Evolutionary conservation across 2,888 invertebrate species (phyloP).

Genomic region (Cloeon dipterum): DNA sequence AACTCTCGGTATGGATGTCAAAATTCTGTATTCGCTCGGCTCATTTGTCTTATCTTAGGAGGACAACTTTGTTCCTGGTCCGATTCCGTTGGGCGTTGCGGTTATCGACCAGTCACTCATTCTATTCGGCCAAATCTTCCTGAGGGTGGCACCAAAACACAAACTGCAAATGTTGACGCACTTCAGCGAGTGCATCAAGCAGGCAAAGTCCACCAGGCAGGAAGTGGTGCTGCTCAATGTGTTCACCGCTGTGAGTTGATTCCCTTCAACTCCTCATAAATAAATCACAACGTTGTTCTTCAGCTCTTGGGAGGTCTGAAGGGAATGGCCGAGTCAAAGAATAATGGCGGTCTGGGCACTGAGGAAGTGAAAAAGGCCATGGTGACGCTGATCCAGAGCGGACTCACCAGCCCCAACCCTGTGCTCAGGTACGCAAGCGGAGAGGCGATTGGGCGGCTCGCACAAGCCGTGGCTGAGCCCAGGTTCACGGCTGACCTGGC

Average conservation of each 20-base stretch:
- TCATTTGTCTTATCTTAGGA: slow-evolving; percentile 11
- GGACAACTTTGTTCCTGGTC: slow-evolving; percentile 42
- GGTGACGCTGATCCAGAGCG: slow-evolving; percentile 49
- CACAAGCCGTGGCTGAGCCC: slow-evolving; percentile 69
- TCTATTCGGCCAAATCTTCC: slow-evolving; percentile 85
- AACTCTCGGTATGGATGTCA: slow-evolving; percentile 22
- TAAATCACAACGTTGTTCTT: too few species aligned
- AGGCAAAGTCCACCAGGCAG: slow-evolving; percentile 77
- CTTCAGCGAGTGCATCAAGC: slow-evolving; percentile 82
- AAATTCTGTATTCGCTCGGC: background rate
- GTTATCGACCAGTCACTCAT: slow-evolving; percentile 88
- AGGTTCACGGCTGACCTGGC: slow-evolving; percentile 74
- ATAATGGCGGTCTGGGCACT: slow-evolving; percentile 44
- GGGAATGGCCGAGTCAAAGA: slow-evolving; percentile 68
- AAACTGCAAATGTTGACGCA: slow-evolving; percentile 94
- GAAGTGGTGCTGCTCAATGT: slow-evolving; percentile 94
- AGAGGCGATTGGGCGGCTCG: slow-evolving; percentile 82
- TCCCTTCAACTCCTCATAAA: slow-evolving; percentile 24
- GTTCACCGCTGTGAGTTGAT: slow-evolving; percentile 64
- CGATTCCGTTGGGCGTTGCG: slow-evolving; percentile 81
- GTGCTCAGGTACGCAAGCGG: slow-evolving; percentile 83
- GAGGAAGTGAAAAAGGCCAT: slow-evolving; percentile 76
- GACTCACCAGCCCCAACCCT: slow-evolving; percentile 48
- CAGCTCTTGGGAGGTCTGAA: slow-evolving; percentile 58
- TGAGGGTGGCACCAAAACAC: slow-evolving; percentile 86